Conservation (phyloP, 2,888 invertebrate genomes). For the Strigamia transsilvanica region DNA sequence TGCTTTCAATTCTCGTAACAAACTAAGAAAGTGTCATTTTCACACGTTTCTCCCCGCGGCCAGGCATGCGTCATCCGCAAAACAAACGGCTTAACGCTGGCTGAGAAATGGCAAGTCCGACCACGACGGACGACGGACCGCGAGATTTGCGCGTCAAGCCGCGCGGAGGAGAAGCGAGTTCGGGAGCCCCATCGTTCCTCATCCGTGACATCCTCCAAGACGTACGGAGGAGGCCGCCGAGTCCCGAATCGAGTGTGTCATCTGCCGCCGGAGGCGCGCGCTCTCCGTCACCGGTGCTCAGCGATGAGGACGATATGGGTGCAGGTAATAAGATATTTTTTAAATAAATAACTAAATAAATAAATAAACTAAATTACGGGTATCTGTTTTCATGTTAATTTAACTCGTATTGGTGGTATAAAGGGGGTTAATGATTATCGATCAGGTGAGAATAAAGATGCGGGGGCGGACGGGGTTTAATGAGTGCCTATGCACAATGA, state of each 20-base stretch:
- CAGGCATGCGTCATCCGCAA: slow-evolving; percentile 10
- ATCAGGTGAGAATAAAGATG: slow-evolving; percentile 18
- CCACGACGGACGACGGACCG: slow-evolving; percentile 42
- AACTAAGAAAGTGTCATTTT: slow-evolving; percentile 4
- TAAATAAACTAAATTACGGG: too few species aligned
- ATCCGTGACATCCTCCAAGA: slow-evolving; percentile 49
- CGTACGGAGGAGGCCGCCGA: slow-evolving; percentile 36
- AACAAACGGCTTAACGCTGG: slow-evolving; percentile 43
- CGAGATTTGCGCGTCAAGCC: slow-evolving; percentile 48
- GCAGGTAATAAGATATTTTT: slow-evolving; percentile 5
- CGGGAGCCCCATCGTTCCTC: slow-evolving; percentile 38
- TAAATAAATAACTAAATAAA: too few species aligned
- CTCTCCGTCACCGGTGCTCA: slow-evolving; percentile 23
- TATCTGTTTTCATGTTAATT: too few species aligned
- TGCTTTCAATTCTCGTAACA: slow-evolving; percentile 27
- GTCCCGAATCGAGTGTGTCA: slow-evolving; percentile 32
- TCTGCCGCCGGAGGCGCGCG: slow-evolving; percentile 47
- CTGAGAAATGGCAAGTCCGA: slow-evolving; percentile 36
- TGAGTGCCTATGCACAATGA: slow-evolving; percentile 36
- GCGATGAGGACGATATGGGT: slow-evolving; percentile 18
- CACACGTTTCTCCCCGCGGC: slow-evolving; percentile 29
- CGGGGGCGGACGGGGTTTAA: slow-evolving; percentile 22
- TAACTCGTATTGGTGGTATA: background rate
- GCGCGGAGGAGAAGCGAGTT: slow-evolving; percentile 31
- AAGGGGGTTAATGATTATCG: slow-evolving; percentile 26